phyloP scores from a whole-genome alignment of 2,888 invertebrate species.

The Neuroscelio doddi region DNA sequence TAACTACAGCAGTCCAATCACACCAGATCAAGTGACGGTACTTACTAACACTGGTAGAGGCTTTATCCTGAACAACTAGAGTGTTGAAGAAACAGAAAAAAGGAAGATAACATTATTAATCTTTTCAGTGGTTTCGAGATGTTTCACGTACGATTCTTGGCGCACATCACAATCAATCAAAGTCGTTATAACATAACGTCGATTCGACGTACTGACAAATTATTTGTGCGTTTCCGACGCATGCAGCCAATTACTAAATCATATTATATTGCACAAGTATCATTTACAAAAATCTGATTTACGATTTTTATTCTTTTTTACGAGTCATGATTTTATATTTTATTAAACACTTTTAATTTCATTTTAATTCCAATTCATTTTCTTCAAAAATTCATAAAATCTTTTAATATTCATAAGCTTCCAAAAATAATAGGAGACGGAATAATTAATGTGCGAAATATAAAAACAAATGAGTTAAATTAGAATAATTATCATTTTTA shows the following conservation, averaged over 20 bases:
- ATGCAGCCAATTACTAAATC: slow-evolving; percentile 38
- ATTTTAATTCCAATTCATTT: no score
- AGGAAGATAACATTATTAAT: slow-evolving; percentile 66
- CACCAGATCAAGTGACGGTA: slow-evolving; percentile 77
- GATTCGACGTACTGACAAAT: slow-evolving; percentile 40
- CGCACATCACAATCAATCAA: slow-evolving; percentile 46
- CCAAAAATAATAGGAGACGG: no score
- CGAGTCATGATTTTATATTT: not conserved
- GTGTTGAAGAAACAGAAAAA: slow-evolving; percentile 74
- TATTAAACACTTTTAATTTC: no score
- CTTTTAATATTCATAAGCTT: no score
- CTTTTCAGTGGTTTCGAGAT: slow-evolving; percentile 51
- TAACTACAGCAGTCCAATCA: slow-evolving; percentile 73
- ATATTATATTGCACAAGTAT: not conserved
- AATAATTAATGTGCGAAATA: no score
- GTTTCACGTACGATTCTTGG: slow-evolving; percentile 41
- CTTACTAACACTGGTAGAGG: slow-evolving; percentile 99
- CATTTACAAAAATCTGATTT: slow-evolving; percentile 19
- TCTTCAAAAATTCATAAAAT: no score
- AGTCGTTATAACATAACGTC: slow-evolving; percentile 33
- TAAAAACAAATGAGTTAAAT: no score
- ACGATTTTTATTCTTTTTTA: not conserved
- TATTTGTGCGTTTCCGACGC: slow-evolving; percentile 49
- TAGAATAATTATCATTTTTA: no score
- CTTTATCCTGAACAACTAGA: slow-evolving; percentile 98